Evolutionary conservation across 2,888 invertebrate species (phyloP).

Genomic region (Vanessa cardui): DNA sequence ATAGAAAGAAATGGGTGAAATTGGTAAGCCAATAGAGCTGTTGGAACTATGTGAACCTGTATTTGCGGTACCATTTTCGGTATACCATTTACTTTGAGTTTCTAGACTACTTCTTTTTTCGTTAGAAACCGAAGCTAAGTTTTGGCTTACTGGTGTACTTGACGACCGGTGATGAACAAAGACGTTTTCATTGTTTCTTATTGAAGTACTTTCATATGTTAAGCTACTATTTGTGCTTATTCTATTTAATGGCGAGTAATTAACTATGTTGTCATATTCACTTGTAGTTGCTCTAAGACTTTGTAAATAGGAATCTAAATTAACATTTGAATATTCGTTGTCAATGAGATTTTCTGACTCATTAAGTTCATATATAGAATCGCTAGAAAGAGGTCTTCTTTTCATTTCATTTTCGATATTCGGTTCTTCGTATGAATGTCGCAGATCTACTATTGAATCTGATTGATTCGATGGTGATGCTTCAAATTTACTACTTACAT

Average conservation of each 20-base stretch:
- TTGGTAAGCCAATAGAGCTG: slow-evolving; percentile 62
- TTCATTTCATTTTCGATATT: slow-evolving; percentile 85
- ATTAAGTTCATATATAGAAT: slow-evolving; percentile 87
- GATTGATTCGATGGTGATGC: slow-evolving; percentile 69
- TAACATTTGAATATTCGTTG: slow-evolving; percentile 80
- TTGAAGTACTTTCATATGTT: slow-evolving; percentile 22
- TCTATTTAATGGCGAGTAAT: slow-evolving; percentile 27
- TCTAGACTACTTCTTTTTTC: slow-evolving; percentile 48
- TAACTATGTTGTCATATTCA: slow-evolving; percentile 43
- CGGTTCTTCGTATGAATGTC: slow-evolving; percentile 69
- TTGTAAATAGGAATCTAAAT: slow-evolving; percentile 86
- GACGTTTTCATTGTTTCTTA: slow-evolving; percentile 13
- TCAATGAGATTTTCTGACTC: slow-evolving; percentile 80
- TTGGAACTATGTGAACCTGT: slow-evolving; percentile 68
- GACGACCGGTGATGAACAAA: slow-evolving; percentile 55
- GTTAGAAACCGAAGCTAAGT: slow-evolving; percentile 43
- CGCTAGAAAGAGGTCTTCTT: slow-evolving; percentile 88
- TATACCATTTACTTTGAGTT: slow-evolving; percentile 51
- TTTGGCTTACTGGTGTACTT: slow-evolving; percentile 61
- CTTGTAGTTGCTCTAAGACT: slow-evolving; percentile 81
- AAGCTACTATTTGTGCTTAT: slow-evolving; percentile 20
- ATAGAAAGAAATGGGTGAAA: slow-evolving; percentile 77
- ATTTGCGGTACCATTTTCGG: slow-evolving; percentile 61
- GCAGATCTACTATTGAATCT: slow-evolving; percentile 81
- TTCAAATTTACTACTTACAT: slow-evolving; percentile 79